Evolutionary conservation across 2,888 invertebrate species (phyloP).

Genomic region (Tetranychus piercei): DNA sequence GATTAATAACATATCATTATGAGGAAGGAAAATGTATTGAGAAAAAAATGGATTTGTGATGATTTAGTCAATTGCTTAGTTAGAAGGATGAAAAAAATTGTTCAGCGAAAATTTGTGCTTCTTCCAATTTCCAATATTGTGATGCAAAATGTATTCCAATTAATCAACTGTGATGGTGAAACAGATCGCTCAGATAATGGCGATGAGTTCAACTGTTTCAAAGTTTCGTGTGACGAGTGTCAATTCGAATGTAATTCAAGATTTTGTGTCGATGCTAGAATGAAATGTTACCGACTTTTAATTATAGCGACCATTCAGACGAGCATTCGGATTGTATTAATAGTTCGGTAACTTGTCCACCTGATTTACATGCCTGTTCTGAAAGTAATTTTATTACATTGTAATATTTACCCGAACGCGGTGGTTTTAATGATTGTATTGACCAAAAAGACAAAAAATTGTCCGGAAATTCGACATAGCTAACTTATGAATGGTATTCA

Average conservation of each 20-base stretch:
- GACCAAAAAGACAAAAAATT: slow-evolving; percentile 9
- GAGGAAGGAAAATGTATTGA: slow-evolving; percentile 47
- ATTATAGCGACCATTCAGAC: slow-evolving; percentile 37
- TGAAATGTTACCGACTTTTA: slow-evolving; percentile 11
- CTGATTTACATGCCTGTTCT: slow-evolving; percentile 35
- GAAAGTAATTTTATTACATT: slow-evolving; percentile 31
- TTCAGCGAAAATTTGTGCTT: slow-evolving; percentile 67
- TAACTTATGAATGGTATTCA: no score
- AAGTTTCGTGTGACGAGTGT: background rate
- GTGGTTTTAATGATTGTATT: slow-evolving; percentile 16
- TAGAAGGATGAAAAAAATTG: slow-evolving; percentile 56
- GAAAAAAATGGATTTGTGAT: slow-evolving; percentile 67
- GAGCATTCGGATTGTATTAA: slow-evolving; percentile 63
- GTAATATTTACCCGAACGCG: slow-evolving; percentile 30
- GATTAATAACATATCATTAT: background rate
- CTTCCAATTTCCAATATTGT: slow-evolving; percentile 35
- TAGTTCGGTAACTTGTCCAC: slow-evolving; percentile 67
- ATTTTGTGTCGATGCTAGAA: slow-evolving; percentile 75
- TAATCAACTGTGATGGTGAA: slow-evolving; percentile 21
- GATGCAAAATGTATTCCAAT: slow-evolving; percentile 26
- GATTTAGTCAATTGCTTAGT: slow-evolving; percentile 46
- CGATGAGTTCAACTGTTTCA: slow-evolving; percentile 17
- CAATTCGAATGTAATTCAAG: slow-evolving; percentile 40
- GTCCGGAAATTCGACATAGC: no score
- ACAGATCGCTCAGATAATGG: slow-evolving; percentile 17